Base-by-base conservation (phyloP, 2,888 invertebrate species). In the Parthenolecanium corni region DNA sequence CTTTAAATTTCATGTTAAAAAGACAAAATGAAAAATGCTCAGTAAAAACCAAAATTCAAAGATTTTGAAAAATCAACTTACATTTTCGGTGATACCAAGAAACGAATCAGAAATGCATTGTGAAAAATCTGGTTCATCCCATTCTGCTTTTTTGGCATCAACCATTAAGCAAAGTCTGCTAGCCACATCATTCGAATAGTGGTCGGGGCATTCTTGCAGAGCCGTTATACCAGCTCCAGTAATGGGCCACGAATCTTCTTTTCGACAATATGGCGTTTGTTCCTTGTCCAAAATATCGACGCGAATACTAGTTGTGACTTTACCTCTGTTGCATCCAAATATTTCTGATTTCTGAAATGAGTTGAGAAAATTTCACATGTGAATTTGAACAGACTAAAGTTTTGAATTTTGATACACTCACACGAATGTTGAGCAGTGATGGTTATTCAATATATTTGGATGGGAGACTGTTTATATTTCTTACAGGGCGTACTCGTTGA, bases 71-170 rank as follows among this genome's bases (percentile, higher is more conserved):
- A 24, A n/a, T 23, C 1, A 42, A 71, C 74, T 74, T 73, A 84
- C 84, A 74, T 81, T 79, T 68, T 81, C 78, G 70, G 65, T 65
- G n/a, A 69, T 66, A 18, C 53, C 57, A 21, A 58, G 56, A n/a
- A 70, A 66, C 1, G 82, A 78, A 69, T 83, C 80, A 25, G 83
- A 80, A 23, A 84, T 76, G 71, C 89, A 89, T 20, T 77, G 77
- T 1, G 86, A 85, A 71, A 86, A 89, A 72, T 89, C 86, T 0
- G 89, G 85, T 49, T 78, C 73, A 68, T 80, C 79, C 89, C 89
- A 89, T 66, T 81, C 80, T 0, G 86, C 83, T 21, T 80, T 82
- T 38, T 80, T 81, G 16, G 79, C 75, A 68, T 81, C 81, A 38
- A 76, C 76, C 69, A 83, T 77, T 44, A 77, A 76, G 69, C 84